phyloP scores from a whole-genome alignment of 2,113 vertebrate genomes.

The Nyctibius bracteatus region DNA sequence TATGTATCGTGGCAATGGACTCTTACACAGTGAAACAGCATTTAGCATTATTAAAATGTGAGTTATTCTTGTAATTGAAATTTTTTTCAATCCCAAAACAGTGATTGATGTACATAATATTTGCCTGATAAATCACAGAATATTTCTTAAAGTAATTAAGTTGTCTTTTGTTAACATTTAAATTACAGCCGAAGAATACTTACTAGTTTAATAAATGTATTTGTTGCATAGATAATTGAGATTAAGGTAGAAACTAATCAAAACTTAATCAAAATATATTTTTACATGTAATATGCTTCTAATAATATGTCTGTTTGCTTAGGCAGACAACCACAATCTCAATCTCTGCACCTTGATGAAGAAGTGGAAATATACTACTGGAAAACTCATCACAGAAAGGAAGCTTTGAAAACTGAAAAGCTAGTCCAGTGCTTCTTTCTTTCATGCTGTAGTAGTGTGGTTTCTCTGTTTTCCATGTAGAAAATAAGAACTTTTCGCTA shows the following conservation, averaged over 20 bases:
- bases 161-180: neutral
- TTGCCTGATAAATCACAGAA: conserved; percentile 24
- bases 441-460: neutral
- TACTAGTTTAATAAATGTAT: conserved; percentile 2
- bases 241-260: conserved; percentile 6
- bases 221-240: neutral
- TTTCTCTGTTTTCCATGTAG: neutral
- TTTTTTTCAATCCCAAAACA: neutral
- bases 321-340: neutral
- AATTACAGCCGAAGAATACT: neutral
- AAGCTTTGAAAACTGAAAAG: neutral
- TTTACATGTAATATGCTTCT: neutral
- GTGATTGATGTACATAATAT: conserved; percentile 29
- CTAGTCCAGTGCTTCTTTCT: neutral
- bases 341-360: neutral
- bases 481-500: neutral
- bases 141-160: conserved; percentile 15
- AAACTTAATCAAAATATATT: neutral
- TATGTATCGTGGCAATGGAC: conserved; percentile 6
- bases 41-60: conserved; percentile 51
- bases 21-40: conserved; percentile 9
- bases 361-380: neutral
- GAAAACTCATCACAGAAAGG: neutral
- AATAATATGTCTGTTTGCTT: neutral
- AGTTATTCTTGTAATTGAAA: conserved; percentile 17